Conservation (phyloP, 2,113 vertebrate species). For the Menidia beryllina region DNA sequence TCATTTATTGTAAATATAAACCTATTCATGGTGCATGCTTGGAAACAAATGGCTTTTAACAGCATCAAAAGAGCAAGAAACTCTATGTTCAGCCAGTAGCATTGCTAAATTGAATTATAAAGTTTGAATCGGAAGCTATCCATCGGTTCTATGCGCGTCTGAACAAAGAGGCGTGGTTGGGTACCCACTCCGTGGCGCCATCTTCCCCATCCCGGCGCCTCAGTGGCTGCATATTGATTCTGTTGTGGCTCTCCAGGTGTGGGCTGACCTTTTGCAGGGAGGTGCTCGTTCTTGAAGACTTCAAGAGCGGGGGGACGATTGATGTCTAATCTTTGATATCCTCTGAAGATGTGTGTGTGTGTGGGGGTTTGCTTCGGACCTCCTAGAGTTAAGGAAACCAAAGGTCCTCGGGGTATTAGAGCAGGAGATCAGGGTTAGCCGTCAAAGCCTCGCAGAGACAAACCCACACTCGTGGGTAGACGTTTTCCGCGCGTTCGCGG, state of each 20-base stretch:
- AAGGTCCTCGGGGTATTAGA: constrained; percentile 80
- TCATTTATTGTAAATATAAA: too few species aligned
- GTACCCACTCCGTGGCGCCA: background rate
- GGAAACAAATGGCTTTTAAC: too few species aligned
- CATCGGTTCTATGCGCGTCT: too few species aligned
- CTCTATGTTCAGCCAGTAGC: too few species aligned
- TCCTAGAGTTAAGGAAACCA: constrained; percentile 75
- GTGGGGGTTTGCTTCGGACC: constrained; percentile 66
- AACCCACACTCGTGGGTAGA: constrained; percentile 22
- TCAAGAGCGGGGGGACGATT: constrained; percentile 75
- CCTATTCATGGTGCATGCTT: too few species aligned
- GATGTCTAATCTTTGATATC: constrained; percentile 80
- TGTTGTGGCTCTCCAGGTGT: constrained; percentile 55
- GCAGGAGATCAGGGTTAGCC: constrained; percentile 69
- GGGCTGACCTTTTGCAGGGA: constrained; percentile 73
- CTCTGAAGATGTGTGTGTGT: constrained; percentile 72
- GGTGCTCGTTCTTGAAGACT: constrained; percentile 75
- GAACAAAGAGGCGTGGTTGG: too few species aligned
- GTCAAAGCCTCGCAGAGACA: constrained; percentile 26
- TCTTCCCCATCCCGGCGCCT: constrained; percentile 31
- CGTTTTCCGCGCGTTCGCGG: constrained; percentile 29
- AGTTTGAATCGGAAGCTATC: too few species aligned
- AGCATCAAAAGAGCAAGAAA: too few species aligned
- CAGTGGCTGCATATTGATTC: constrained; percentile 60
- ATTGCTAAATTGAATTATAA: too few species aligned